These are phyloP conservation scores for Helostoma temminkii DNA, from an alignment of 2,797 vertebrate genomes.

Conservation along the genomic window DNA sequence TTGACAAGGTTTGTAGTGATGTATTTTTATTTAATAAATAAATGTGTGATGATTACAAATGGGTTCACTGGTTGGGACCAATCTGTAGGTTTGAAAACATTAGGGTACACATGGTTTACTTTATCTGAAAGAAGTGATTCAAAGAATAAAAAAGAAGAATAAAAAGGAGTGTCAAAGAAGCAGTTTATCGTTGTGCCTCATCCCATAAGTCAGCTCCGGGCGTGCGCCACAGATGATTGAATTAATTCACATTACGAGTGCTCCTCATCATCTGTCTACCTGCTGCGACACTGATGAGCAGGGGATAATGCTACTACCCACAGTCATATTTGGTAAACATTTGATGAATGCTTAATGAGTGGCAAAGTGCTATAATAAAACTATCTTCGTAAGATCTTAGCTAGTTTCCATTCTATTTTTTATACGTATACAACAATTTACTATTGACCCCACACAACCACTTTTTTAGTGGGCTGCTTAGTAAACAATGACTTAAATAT, in stretches of 20 bases:
- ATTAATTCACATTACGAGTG: conserved; percentile 78
- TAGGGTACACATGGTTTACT: background rate
- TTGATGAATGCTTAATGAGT: conserved; percentile 54
- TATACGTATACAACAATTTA: conserved; percentile 32
- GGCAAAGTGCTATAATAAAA: conserved; percentile 39
- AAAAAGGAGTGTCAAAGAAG: conserved; percentile 42
- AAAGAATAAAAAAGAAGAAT: background rate
- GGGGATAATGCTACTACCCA: conserved; percentile 58
- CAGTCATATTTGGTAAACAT: conserved; percentile 68
- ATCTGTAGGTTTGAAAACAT: too few species aligned
- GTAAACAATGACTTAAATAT: background rate
- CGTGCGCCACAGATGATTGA: conserved; percentile 74
- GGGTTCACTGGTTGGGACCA: too few species aligned
- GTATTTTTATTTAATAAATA: too few species aligned
- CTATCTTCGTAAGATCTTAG: conserved; percentile 14
- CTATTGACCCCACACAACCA: background rate
- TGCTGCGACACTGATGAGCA: conserved; percentile 79
- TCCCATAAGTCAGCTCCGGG: conserved; percentile 49
- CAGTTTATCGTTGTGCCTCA: conserved; percentile 31
- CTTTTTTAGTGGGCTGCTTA: background rate
- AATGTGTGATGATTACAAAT: too few species aligned
- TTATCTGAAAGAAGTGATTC: conserved; percentile 2
- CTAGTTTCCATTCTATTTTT: conserved; percentile 17
- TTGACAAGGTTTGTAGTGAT: too few species aligned
- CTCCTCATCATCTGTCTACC: conserved; percentile 75